Evolutionary conservation across 2,797 vertebrate species (phyloP), one percentile per base, ranked within the genome.

Genomic region (Tragopan temminckii): DNA sequence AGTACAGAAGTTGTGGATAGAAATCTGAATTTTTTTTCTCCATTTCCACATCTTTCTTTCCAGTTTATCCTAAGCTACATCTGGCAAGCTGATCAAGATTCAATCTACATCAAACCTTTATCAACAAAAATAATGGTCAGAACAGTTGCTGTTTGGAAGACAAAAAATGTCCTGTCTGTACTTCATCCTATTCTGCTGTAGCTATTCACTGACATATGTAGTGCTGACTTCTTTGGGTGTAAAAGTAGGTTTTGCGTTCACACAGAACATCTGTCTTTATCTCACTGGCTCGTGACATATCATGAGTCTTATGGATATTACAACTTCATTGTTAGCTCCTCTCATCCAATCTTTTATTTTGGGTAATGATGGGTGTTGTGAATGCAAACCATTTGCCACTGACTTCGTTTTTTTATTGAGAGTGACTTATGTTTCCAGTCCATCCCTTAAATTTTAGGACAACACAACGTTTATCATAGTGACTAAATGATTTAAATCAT

Each of bases 401-500:
- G 62, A 55, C 35, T 83, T 88, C 58, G 50, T 21, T 82, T 55
- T 92, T 68, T 75, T 63, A 71, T 78, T 78, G 52, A 46, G 24
- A 13, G 19, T 89, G 72, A 85, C 70, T 89, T 89, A 64, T 19
- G 9, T 68, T 89, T 69, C 85, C 38, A 55, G 61, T 40, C n/a
- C 13, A 83, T 83, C 76, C 61, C 85, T 89, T 90, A 93, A 92
- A 93, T 94, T 93, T 89, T 76, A 83, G 53, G 69, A 59, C 76
- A 92, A 66, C 50, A 9, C 19, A 59, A 36, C 68, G 59, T 95
- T 93, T 94, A 85, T 90, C 84, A 80, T 55, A 75, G 88, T 69
- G 58, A 88, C 64, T 80, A 64, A 93, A 90, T 80, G 53, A 90
- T 93, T 90, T 82, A 90, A 93, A 89, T 93, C 92, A 52, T 63